A percentile compares a stretch with the other conserved stretches of the same genome.
Conservation (phyloP, 2,888 invertebrate species). For the Aleiodes leptofemur region DNA sequence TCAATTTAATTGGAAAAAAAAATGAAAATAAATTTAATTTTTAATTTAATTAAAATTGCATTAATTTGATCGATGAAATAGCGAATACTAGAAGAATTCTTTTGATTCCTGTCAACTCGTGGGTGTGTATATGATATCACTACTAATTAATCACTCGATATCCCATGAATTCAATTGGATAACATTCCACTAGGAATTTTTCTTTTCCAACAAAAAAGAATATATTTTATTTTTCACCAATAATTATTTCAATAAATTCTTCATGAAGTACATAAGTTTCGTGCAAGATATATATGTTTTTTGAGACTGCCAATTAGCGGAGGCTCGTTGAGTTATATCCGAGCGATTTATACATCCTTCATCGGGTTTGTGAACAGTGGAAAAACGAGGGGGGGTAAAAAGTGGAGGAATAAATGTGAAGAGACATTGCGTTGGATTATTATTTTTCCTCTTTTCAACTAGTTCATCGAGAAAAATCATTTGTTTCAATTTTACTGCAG, state of each 20-base stretch:
- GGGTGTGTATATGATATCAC: conserved; percentile 1
- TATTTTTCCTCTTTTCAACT: background rate
- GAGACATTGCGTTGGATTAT: conserved; percentile 24
- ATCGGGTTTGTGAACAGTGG: conserved; percentile 21
- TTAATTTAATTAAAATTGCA: no score
- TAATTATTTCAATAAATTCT: conserved; percentile 32
- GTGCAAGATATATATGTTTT: conserved; percentile 24
- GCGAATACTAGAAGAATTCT: background rate
- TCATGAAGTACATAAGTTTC: conserved; percentile 16
- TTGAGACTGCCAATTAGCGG: conserved; percentile 38
- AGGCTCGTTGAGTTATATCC: conserved; percentile 41
- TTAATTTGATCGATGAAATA: background rate
- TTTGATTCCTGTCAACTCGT: background rate
- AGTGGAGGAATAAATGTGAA: conserved; percentile 46
- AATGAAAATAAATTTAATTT: no score
- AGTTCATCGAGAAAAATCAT: conserved; percentile 30
- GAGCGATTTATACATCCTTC: conserved; percentile 36
- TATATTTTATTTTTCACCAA: background rate
- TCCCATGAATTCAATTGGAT: background rate
- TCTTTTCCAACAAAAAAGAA: background rate
- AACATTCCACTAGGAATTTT: background rate
- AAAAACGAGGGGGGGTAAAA: conserved; percentile 36
- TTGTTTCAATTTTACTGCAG: conserved; percentile 48
- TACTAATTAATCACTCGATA: conserved; percentile 25
- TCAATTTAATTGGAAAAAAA: no score